Conservation (phyloP, 2,797 vertebrate species). For the Syndactyla subalaris region DNA sequence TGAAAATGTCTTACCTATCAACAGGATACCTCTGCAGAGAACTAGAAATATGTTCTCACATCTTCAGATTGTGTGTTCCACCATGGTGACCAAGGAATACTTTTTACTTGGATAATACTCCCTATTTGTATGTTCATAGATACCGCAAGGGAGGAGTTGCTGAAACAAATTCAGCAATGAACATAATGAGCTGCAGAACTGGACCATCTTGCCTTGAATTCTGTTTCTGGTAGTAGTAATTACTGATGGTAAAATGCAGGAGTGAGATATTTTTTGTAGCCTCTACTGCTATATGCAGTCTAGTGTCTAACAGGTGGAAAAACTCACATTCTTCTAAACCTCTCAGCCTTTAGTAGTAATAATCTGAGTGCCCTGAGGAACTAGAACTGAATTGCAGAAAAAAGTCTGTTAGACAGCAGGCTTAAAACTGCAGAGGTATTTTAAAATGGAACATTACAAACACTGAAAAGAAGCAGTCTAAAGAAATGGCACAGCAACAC, state of each 20-base stretch:
- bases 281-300: neutral
- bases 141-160: neutral
- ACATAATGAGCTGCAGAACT: neutral
- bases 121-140: neutral
- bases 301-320: neutral
- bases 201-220: conserved; percentile 31
- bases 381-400: neutral
- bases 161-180: neutral
- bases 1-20: neutral
- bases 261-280: neutral
- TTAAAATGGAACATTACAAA: conserved; percentile 8
- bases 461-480: neutral
- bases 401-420: neutral
- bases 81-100: neutral
- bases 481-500: conserved; percentile 12
- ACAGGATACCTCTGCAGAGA: neutral
- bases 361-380: neutral
- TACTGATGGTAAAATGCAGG: neutral
- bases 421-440: neutral
- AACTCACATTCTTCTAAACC: neutral
- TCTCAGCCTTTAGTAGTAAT: neutral
- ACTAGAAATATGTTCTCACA: neutral
- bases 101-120: neutral
- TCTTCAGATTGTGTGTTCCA: neutral
- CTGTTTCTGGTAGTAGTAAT: neutral